Evolutionary conservation across 2,888 invertebrate species (phyloP), one percentile per base, ranked within the genome.

Genomic region (Tridacna crocea): DNA sequence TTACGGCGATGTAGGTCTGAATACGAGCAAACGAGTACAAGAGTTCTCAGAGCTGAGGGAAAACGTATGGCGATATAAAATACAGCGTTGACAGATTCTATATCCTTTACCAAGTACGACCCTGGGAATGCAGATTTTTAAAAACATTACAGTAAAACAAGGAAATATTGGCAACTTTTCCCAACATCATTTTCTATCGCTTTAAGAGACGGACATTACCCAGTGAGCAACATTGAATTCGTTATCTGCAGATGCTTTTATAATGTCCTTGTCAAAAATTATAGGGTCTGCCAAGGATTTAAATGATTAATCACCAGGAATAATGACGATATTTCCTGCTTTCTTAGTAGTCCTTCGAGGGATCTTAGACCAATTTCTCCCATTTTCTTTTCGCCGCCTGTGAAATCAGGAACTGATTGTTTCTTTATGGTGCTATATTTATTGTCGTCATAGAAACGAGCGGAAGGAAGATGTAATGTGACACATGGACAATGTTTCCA

Each of bases 401-500:
- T 46, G 36, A 66, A 66, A 66, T 66, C 66, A 66, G 66, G 46
- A 66, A 66, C 27, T 46, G 36, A 66, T 66, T 66, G 66, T 66
- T 66, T 66, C 66, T 66, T 66, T 66, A 55, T 55, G 55, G 55
- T 55, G 11, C 55, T 11, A 55, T 55, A 55, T 55, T 55, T 55
- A 66, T 66, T 46, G 66, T 66, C n/a, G 36, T n/a, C 66, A 66
- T 66, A 66, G 66, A 66, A 66, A 66, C 66, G 19, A 36, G 66
- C 55, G 3, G 19, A 19, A 55, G 15, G 55, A 19, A 55, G 15
- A 55, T 19, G 55, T 55, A 6, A 55, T 61, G 13, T 26, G 61
- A 24, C 26, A 24, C 13, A n/a, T 4, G 24, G n/a, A 61, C 58
- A 58, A 58, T 58, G 58, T 58, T 58, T n/a, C 58, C 58, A 58